A percentile compares a stretch with the other conserved stretches of the same genome.
These are phyloP conservation scores for Luperina nickerlii DNA, from an alignment of 2,888 invertebrate genomes.

Conservation along the genomic window DNA sequence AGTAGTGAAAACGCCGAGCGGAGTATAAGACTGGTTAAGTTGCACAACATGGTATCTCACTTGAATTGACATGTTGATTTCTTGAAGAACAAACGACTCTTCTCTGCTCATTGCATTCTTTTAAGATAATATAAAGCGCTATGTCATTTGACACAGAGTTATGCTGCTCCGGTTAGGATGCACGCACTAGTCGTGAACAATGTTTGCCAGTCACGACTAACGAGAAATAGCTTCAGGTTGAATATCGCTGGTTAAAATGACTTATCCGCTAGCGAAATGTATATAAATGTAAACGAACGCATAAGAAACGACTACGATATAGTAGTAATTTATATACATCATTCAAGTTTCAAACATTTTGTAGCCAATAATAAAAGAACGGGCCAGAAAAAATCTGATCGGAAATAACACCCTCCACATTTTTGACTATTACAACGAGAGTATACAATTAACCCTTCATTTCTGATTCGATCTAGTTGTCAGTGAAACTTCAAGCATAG, in stretches of 20 bases:
- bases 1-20: background rate
- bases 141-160: background rate
- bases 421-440: no score
- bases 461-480: no score
- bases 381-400: no score
- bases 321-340: no score
- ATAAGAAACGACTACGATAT: background rate
- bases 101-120: background rate
- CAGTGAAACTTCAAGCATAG: no score
- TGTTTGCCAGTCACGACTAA: background rate
- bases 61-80: background rate
- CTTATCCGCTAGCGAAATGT: background rate
- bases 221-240: background rate
- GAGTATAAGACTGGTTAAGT: background rate
- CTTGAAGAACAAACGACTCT: background rate
- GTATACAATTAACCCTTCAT: no score
- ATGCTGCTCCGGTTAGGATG: background rate
- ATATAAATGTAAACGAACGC: constrained; percentile 1
- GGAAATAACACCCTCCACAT: no score
- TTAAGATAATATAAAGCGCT: background rate
- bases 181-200: no score
- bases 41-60: background rate
- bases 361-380: no score
- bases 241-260: constrained; percentile 5
- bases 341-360: no score